Evolutionary conservation across 2,888 invertebrate genomes (phyloP), one percentile per base, ranked within the genome.

Genomic region (Entomobrya proxima): DNA sequence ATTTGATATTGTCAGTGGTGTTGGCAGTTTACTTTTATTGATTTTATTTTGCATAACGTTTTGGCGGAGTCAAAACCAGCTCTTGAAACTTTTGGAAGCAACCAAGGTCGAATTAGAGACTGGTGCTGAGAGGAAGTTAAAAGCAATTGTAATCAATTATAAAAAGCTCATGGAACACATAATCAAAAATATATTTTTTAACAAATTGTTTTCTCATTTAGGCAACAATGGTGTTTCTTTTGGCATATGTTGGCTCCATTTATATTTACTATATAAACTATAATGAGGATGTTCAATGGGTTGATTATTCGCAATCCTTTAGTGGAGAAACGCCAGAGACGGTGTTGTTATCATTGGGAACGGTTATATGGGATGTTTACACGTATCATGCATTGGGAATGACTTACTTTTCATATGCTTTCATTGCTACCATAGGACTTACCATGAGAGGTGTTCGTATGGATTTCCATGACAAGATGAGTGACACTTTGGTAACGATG

Each of bases 361-460:
- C 13, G 1, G 50, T 4, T 11, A 44, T 74, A 13, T 50, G 44
- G n/a, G 30, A 24, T 7, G 1, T 74, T 18, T 47, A 13, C 5
- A 21, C 3, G 47, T 35, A 40, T 52, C 69, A 80, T 27, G 1
- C 37, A 0, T 15, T 67, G 9, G 3, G 40, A 1, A 32, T 80
- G 37, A 30, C 64, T 13, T 69, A 69, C 50, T 81, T 58, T 27
- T 21, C 74, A 30, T 72, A 58, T 30, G 18, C n/a, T 15, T 0
- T 74, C 9, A n/a, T 81, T 58, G 44, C 55, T 9, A 44, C 21
- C 7, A 4, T 81, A 18, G 50, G 58, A 5, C 6, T 81, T 55
- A 18, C 81, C 0, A 74, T 81, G 81, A 40, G 74, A 61, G 81
- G 74, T 6, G 74, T 81, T 24, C 35, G 52, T 21, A 44, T 15